These are phyloP conservation scores for Xenopus tropicalis DNA, from an alignment of 2,113 vertebrate species.

Conservation along the genomic window UCB_Xtro_10.0 CM004451.2:81426001-81426500, in stretches of 20 bases:
- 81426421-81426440: no score
- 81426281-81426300: neutral
- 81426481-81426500: no score
- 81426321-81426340: no score
- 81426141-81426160: constrained; percentile 1
- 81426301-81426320: no score
- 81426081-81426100: constrained; percentile 28
- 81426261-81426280: neutral
- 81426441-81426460: no score
- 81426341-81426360: no score
- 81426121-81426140: neutral
- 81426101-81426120: constrained; percentile 9
- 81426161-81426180: neutral
- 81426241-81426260: neutral
- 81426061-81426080: constrained; percentile 10
- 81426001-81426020: constrained; percentile 43
- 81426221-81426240: neutral
- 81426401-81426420: no score
- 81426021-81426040: constrained; percentile 40
- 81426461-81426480: no score
- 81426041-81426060: constrained; percentile 16
- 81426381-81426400: no score
- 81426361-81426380: no score
- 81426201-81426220: neutral
- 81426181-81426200: neutral